Percentiles rank a stretch among this genome's conserved stretches.
These are phyloP conservation scores for Caenorhabditis sulstoni DNA, from an alignment of 2,888 invertebrate genomes.

Conservation along the genomic window DNA sequence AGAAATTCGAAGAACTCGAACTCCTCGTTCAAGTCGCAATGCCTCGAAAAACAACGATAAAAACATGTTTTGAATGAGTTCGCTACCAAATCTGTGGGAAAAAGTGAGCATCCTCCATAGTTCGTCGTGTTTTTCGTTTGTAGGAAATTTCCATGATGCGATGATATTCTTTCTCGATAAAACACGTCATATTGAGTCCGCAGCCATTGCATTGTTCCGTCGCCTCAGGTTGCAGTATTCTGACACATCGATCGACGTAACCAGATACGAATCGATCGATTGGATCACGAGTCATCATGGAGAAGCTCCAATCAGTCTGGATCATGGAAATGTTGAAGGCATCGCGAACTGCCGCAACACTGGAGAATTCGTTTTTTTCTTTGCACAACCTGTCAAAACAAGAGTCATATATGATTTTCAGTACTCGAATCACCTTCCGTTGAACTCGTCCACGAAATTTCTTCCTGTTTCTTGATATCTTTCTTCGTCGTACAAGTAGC, in stretches of 20 bases:
- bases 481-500: conserved; percentile 65
- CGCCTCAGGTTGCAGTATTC: conserved; percentile 15
- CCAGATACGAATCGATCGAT: conserved; percentile 73
- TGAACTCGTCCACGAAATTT: conserved; percentile 50
- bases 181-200: conserved; percentile 73
- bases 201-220: conserved; percentile 70
- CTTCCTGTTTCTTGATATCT: conserved; percentile 39
- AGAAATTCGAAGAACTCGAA: conserved; percentile 50
- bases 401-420: not conserved
- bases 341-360: conserved; percentile 31
- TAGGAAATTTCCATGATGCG: conserved; percentile 58
- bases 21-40: conserved; percentile 53
- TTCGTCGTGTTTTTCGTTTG: conserved; percentile 35
- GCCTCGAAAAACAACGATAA: conserved; percentile 18
- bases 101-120: conserved; percentile 71
- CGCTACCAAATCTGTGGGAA: conserved; percentile 73
- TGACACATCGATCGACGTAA: conserved; percentile 72
- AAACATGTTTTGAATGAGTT: not conserved
- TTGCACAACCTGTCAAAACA: conserved; percentile 65
- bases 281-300: conserved; percentile 70
- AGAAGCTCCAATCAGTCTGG: conserved; percentile 50
- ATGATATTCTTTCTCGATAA: conserved; percentile 68
- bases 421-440: conserved; percentile 19
- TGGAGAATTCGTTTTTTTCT: conserved; percentile 62
- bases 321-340: conserved; percentile 44